A percentile compares a stretch with the other conserved stretches of the same genome.
phyloP scores from a whole-genome alignment of 2,113 vertebrate genomes.

The Bungarus multicinctus region DNA sequence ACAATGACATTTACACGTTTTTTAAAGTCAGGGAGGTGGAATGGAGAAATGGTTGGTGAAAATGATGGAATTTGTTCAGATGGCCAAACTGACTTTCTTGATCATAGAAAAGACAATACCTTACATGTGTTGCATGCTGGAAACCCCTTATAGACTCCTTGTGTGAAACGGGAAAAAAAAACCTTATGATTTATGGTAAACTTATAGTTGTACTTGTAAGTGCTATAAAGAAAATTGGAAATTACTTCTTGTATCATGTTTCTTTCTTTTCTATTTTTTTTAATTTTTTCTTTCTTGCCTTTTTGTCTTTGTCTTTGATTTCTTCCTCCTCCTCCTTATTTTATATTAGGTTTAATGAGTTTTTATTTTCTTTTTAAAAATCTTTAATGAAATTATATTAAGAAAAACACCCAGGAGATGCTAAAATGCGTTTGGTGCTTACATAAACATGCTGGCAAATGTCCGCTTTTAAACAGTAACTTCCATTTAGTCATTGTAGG shows the following conservation, averaged over 20 bases:
- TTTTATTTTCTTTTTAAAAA: neutral
- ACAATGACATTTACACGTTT: neutral
- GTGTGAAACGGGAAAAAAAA: neutral
- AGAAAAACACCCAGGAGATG: neutral
- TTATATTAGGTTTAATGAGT: neutral
- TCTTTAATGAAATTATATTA: neutral
- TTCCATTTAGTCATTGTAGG: neutral
- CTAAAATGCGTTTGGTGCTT: neutral
- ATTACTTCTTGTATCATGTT: neutral
- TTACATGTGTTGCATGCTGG: neutral
- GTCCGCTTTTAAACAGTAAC: neutral
- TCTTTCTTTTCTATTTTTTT: neutral
- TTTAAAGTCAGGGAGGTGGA: neutral
- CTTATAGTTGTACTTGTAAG: neutral
- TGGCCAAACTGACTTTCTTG: neutral
- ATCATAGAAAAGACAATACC: neutral
- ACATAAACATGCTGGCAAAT: neutral
- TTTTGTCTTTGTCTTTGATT: neutral
- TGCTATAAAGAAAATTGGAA: neutral
- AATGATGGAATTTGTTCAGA: neutral
- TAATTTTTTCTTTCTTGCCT: neutral
- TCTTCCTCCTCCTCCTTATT: neutral
- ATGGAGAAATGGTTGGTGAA: neutral
- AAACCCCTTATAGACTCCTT: neutral
- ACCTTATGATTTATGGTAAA: neutral